Base-by-base conservation (phyloP, 2,888 invertebrate species). In the Stenotaenia linearis region DNA sequence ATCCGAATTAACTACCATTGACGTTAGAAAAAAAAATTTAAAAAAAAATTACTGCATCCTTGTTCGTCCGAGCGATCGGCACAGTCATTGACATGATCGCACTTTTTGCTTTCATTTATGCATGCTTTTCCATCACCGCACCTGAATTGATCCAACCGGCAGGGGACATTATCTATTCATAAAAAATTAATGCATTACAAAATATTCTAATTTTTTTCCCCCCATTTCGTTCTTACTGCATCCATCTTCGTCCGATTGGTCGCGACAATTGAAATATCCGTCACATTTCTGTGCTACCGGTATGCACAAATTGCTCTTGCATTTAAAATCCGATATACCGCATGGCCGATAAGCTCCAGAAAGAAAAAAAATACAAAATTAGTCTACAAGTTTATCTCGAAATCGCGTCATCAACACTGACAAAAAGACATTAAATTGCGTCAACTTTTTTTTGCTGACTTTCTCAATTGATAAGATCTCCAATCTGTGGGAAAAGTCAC, bases 21-120 rank as follows among this genome's bases (percentile, higher is more conserved):
- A 74, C 3, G 3, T 45, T 7, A 9, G 3, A 5, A 9, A 74
- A 9, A 12, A 5, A 10, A 74, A 9, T 74, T 7, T 12, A 30
- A 79, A 77, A 23, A 23, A 74, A 84, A 91, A 92, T 90, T 86
- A 95, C 95, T 94, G 90, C 97, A 97, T 82, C 91, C 91, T 81
- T 91, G 90, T 86, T 97, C 97, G 85, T 97, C 97, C 0, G 95
- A 94, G 86, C 93, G 93, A 87, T 96, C 95, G 0, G 92, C 93
- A 85, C 96, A 96, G 87, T 96, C 96, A 86, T 94, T 92, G 85
- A 91, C 92, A 87, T 96, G 94, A 88, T 96, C 95, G 86, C 96
- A 96, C 85, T 92, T 92, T 83, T 89, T 88, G 23, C 89, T 85
- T 78, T 90, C 89, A 84, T 95, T 95, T 82, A 96, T 90, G 86